Base-by-base conservation (phyloP, 1,140 invertebrate genomes). In the Leguminivora glycinivorella region DNA sequence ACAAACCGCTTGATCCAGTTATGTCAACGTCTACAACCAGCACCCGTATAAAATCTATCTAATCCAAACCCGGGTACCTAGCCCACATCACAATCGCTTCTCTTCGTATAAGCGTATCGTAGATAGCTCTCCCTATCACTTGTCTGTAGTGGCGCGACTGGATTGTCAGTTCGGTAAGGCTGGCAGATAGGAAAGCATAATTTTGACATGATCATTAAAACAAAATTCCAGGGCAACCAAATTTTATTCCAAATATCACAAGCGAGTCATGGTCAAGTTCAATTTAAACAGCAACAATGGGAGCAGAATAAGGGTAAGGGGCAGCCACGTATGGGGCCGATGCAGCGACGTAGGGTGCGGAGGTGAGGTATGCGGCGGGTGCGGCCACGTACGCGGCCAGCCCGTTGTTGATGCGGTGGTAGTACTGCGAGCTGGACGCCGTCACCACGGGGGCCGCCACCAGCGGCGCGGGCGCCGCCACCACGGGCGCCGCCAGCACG, bases 341-440 rank as follows among this genome's bases (percentile, higher is more conserved):
- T 25, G 81, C 76, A 31, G 80, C 79, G 9, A 75, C 34, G 0
- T 80, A 66, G n/a, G 89, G 85, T 12, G 89, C 82, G 7, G 83
- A 74, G 1, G 84, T 84, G 43, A 85, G 84, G 69, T 89, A 89
- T 0, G 89, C 83, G 29, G 88, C 83, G 24, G 90, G 86, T 14
- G 90, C 88, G n/a, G 92, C 87, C 6, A 89, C 92, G 82, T 87
- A 92, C 2, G 92, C 88, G 70, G 92, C 84, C 4, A 91, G 81
- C 2, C 87, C 91, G 17, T 91, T 90, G 73, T 88, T 87, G 58
- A 87, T 82, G 68, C 92, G 92, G 72, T 93, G 91, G 78, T 86
- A 91, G 78, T 91, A 90, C 70, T 93, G 93, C 17, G 92, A 93
- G 74, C 93, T 93, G 69, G 88, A 87, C 26, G 93, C 91, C 2